These are phyloP conservation scores for Archips crataeganus DNA, from an alignment of 2,888 invertebrate species.

Conservation along the genomic window DNA sequence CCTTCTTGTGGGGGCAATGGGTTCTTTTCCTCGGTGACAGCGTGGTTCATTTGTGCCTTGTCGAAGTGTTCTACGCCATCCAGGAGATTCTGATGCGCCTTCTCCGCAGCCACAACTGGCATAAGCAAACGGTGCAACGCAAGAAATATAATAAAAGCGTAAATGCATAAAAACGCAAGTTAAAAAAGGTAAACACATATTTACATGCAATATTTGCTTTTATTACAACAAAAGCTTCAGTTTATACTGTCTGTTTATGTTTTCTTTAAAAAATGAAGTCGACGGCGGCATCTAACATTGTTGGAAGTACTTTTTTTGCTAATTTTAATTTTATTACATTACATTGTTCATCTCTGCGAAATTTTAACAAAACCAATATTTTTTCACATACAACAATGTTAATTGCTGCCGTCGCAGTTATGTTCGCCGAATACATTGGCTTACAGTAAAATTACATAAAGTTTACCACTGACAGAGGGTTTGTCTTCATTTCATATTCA, in stretches of 20 bases:
- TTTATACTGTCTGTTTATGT: not conserved
- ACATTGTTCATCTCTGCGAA: no score
- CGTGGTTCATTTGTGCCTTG: conserved; percentile 90
- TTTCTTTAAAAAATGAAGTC: not conserved
- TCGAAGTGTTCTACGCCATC: conserved; percentile 91
- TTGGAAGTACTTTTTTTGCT: no score
- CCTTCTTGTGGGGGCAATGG: conserved; percentile 91
- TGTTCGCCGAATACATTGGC: not conserved
- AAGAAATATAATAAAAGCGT: conserved; percentile 57
- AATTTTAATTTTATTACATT: no score
- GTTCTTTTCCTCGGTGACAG: conserved; percentile 91
- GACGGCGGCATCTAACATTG: not conserved
- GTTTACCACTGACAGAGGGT: no score
- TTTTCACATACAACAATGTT: no score
- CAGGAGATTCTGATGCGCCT: conserved; percentile 89
- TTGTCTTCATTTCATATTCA: no score
- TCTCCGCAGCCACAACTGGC: conserved; percentile 90
- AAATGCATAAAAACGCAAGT: conserved; percentile 43
- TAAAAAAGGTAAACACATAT: conserved; percentile 42
- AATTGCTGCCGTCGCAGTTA: no score
- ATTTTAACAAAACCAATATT: no score
- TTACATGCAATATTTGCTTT: conserved; percentile 28
- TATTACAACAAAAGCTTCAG: not conserved
- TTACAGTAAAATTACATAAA: no score
- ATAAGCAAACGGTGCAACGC: conserved; percentile 77